Conservation (phyloP, 2,888 invertebrate genomes). For the Zeuzera pyrina region DNA sequence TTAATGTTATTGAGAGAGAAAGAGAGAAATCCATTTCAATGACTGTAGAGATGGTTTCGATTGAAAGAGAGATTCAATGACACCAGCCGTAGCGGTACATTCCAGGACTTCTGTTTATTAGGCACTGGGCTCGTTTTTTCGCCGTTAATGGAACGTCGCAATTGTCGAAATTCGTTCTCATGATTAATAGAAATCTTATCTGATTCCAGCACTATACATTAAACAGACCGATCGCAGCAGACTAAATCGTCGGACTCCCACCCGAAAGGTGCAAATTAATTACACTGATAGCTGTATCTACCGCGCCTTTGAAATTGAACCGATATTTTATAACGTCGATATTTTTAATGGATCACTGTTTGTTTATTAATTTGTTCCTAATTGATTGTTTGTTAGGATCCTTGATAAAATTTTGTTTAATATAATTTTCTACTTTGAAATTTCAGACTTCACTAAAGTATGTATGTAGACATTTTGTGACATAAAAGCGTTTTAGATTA, state of each 20-base stretch:
- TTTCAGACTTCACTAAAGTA: too few species aligned
- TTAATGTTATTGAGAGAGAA: too few species aligned
- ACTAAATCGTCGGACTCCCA: constrained; percentile 37
- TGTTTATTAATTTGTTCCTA: constrained; percentile 40
- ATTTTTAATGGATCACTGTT: constrained; percentile 12
- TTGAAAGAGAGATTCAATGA: too few species aligned
- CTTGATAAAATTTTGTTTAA: too few species aligned
- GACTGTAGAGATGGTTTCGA: too few species aligned
- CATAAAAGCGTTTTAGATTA: too few species aligned
- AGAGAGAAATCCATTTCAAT: too few species aligned
- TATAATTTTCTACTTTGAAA: too few species aligned
- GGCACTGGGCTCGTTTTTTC: too few species aligned
- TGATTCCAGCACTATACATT: constrained; percentile 48
- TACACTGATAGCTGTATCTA: constrained; percentile 42
- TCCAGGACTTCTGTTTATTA: too few species aligned
- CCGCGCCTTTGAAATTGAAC: constrained; percentile 14
- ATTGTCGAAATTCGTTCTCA: constrained; percentile 33
- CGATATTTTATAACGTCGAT: constrained; percentile 13
- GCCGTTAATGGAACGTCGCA: constrained; percentile 36
- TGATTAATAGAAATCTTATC: constrained; percentile 60
- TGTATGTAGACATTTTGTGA: too few species aligned
- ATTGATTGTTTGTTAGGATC: constrained; percentile 37
- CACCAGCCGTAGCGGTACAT: too few species aligned
- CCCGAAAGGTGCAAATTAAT: constrained; percentile 56
- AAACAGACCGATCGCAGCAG: constrained; percentile 34